These are phyloP conservation scores for Tipula unca DNA, from an alignment of 2,888 invertebrate species.

Conservation along the genomic window DNA sequence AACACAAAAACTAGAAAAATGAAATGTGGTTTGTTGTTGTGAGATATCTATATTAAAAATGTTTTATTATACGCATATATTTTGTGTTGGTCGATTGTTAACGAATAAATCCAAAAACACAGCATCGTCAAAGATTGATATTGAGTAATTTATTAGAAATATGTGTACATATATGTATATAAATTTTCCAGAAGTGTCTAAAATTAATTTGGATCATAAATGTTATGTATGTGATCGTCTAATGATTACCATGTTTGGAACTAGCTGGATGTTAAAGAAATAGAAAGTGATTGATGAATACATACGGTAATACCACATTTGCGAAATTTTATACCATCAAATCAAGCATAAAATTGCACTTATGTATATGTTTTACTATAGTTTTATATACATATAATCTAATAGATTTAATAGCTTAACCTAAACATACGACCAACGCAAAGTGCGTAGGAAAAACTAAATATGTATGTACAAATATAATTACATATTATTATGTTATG, in stretches of 20 bases:
- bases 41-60: background rate
- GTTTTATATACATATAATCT: background rate
- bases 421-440: background rate
- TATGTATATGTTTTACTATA: background rate
- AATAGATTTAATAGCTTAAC: background rate
- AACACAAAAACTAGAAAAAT: slow-evolving; percentile 8
- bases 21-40: background rate
- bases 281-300: background rate
- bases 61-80: background rate
- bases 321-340: background rate
- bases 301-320: background rate
- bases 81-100: background rate
- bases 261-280: background rate
- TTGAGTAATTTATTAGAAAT: background rate
- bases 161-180: background rate
- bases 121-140: background rate
- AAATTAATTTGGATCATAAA: background rate
- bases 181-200: background rate
- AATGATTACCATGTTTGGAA: background rate
- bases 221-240: background rate
- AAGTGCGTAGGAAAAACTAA: background rate
- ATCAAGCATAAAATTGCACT: background rate
- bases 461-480: background rate
- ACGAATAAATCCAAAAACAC: background rate
- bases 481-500: background rate